Evolutionary conservation across 2,113 vertebrate genomes (phyloP), one percentile per base, ranked within the genome.

Genomic region (Pelecanoides urinatrix): DNA sequence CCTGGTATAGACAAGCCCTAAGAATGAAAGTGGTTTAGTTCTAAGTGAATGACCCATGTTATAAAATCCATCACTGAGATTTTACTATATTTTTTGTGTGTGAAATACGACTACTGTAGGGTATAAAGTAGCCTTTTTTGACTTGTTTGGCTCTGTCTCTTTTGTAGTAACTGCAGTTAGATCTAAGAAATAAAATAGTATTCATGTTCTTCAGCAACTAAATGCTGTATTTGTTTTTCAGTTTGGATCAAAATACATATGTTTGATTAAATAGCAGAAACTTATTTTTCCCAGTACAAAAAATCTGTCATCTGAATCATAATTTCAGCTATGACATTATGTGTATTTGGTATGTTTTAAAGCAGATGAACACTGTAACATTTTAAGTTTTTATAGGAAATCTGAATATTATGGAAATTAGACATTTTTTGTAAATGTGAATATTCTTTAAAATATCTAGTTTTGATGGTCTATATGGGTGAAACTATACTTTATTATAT

Each of bases 241-340:
- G 21, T 77, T 92, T 92, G 36, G 50, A 68, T 95, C 42, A 88
- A 87, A 96, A 93, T 91, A 79, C 19, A 10, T 40, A 26, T 88
- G 65, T 78, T 96, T 92, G 66, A 70, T 85, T 92, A 75, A 94
- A 84, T n/a, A 82, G 49, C 77, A 90, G 80, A 65, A 92, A 88
- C 32, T 68, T 92, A 17, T 34, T 73, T 93, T 90, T 85, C 72
- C 34, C 22, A 42, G 23, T 83, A 40, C 50, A 70, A 71, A 89
- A 73, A 83, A 71, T 61, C n/a, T 93, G 72, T 82, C 53, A 66
- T 89, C 59, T 80, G 56, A 88, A 40, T 92, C 18, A 52, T 62
- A 42, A 4, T 80, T 62, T 86, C 85, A 73, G 32, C 65, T 73
- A 42, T 80, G 78, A 52, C 47, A 85, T 80, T 94, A 50, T 81